Evolutionary conservation across 2,888 invertebrate genomes (phyloP).

Genomic region (Hyposoter didymator): DNA sequence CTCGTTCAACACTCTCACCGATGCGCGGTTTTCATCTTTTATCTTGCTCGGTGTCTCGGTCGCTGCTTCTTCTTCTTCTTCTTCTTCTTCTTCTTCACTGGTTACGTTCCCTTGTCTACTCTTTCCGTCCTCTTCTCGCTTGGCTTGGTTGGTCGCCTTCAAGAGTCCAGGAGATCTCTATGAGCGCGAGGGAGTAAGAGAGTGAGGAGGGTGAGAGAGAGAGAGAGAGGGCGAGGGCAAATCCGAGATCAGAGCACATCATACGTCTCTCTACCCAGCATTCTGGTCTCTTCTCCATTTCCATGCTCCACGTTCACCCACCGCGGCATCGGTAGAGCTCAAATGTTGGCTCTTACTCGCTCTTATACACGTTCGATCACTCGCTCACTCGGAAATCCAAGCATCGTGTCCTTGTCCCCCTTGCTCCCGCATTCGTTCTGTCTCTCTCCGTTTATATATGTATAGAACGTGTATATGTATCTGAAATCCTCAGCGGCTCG

Average conservation of each 20-base stretch:
- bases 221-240: constrained; percentile 44
- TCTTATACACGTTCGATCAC: constrained; percentile 41
- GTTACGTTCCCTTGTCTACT: constrained; percentile 67
- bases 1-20: constrained; percentile 75
- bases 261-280: constrained; percentile 63
- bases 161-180: constrained; percentile 57
- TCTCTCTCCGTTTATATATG: constrained; percentile 27
- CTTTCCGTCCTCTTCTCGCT: constrained; percentile 63
- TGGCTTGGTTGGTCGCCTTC: constrained; percentile 73
- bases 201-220: constrained; percentile 13
- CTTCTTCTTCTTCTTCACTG: constrained; percentile 64
- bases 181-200: constrained; percentile 14
- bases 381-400: constrained; percentile 55
- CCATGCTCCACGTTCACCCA: constrained; percentile 62
- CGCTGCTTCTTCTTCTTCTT: constrained; percentile 65
- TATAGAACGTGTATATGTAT: constrained; percentile 14
- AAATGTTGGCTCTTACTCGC: constrained; percentile 46
- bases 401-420: constrained; percentile 70
- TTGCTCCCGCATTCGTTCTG: constrained; percentile 65
- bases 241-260: constrained; percentile 61
- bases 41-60: constrained; percentile 68
- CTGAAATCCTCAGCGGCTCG: constrained; percentile 72
- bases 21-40: constrained; percentile 76
- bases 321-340: constrained; percentile 43
- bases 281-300: constrained; percentile 65